Evolutionary conservation across 1,140 invertebrate species (phyloP).

Genomic region (Rhyacophila brunnea): DNA sequence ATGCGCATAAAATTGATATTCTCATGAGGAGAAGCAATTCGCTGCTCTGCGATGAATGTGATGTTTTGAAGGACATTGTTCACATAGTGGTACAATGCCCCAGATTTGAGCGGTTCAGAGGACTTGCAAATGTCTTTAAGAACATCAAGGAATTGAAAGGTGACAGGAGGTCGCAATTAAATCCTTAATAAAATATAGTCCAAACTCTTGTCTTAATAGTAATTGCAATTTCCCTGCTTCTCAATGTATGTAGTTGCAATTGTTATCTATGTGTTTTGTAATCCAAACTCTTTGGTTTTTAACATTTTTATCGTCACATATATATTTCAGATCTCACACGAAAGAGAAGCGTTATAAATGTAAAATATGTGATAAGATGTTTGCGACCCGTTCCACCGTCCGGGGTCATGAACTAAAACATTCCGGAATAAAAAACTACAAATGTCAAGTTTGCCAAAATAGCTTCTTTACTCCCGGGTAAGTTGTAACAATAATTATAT

Average conservation of each 20-base stretch:
- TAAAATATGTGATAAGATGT: conserved; percentile 24
- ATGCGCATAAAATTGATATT: too few species aligned
- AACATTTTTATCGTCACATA: too few species aligned
- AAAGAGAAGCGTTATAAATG: conserved; percentile 31
- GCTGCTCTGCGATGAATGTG: too few species aligned
- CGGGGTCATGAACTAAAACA: conserved; percentile 16
- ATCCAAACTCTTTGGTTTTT: not conserved
- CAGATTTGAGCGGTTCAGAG: too few species aligned
- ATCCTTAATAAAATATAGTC: not conserved
- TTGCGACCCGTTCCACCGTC: conserved; percentile 11
- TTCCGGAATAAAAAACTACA: conserved; percentile 10
- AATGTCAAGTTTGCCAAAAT: conserved; percentile 19
- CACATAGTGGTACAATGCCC: too few species aligned
- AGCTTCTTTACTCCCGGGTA: conserved; percentile 18
- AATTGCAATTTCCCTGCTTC: not conserved
- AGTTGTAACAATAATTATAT: too few species aligned
- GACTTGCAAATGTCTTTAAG: too few species aligned
- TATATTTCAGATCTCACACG: conserved; percentile 17
- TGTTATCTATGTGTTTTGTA: not conserved
- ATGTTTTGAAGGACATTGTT: too few species aligned
- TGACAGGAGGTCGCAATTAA: not conserved
- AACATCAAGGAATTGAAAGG: too few species aligned
- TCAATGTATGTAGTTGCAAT: not conserved
- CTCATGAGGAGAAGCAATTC: too few species aligned
- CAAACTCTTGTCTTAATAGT: not conserved